Evolutionary conservation across 2,888 invertebrate species (phyloP).

Genomic region (Teinopalpus imperialis): DNA sequence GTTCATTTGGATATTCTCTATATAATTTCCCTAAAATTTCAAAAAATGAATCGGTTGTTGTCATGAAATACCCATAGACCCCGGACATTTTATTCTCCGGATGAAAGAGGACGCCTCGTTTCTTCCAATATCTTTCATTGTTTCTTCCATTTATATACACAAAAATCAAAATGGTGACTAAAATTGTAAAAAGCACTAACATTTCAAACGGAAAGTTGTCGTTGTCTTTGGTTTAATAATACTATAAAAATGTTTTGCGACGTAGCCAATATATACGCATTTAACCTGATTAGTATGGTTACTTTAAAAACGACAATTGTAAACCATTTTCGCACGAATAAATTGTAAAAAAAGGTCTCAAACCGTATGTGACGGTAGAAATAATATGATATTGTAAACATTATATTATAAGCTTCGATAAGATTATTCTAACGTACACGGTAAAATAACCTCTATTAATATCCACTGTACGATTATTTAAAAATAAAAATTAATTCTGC

Average conservation of each 20-base stretch:
- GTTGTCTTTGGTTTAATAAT: too few relatives aligned
- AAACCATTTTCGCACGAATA: background rate
- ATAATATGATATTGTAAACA: background rate
- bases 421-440: too few relatives aligned
- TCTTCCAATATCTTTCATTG: constrained; percentile 51
- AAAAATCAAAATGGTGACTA: background rate
- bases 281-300: too few relatives aligned
- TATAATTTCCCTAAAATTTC: constrained; percentile 45
- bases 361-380: background rate
- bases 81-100: constrained; percentile 41
- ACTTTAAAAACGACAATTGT: too few relatives aligned
- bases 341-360: background rate
- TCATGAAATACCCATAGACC: constrained; percentile 44
- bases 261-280: too few relatives aligned
- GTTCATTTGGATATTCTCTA: constrained; percentile 42
- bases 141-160: constrained; percentile 28
- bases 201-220: too few relatives aligned
- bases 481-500: too few relatives aligned
- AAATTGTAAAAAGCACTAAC: background rate
- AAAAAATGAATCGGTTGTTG: constrained; percentile 40
- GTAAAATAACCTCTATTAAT: too few relatives aligned
- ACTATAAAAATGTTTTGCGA: too few relatives aligned
- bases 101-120: constrained; percentile 45
- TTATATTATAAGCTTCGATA: background rate
- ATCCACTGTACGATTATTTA: too few relatives aligned